Percentiles rank a stretch among this genome's conserved stretches.
Conservation (phyloP, 2,797 vertebrate species). For the Cossypha caffra region DNA sequence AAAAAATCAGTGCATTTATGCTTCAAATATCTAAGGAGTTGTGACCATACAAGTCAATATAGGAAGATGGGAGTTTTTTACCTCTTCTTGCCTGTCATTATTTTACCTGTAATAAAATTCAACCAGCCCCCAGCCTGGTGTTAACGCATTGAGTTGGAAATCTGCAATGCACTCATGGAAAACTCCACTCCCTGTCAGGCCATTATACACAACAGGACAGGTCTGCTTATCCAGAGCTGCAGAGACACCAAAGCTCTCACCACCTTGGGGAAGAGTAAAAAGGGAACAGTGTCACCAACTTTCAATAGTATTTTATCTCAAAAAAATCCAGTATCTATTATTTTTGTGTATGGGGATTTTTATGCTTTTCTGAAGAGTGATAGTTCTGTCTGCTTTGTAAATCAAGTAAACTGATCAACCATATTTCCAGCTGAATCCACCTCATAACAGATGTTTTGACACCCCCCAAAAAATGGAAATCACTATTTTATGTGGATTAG, state of each 20-base stretch:
- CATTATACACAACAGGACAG: slow-evolving; percentile 28
- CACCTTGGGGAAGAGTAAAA: not conserved
- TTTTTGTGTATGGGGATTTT: not conserved
- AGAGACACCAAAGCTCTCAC: slow-evolving; percentile 23
- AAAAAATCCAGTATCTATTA: not conserved
- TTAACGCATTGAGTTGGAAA: not conserved
- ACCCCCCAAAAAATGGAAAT: not conserved
- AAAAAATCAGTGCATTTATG: not conserved
- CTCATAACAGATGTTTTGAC: fast-evolving
- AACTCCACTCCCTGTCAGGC: slow-evolving; percentile 5
- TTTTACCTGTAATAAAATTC: slow-evolving; percentile 72
- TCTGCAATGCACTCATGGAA: slow-evolving; percentile 58
- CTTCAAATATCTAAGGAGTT: not conserved
- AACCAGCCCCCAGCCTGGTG: slow-evolving; percentile 56
- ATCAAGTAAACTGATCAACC: not conserved
- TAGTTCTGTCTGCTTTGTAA: not conserved
- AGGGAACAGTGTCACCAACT: not conserved
- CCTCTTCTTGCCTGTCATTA: not conserved
- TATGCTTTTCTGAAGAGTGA: not conserved
- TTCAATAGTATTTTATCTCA: not conserved
- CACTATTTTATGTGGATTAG: not conserved
- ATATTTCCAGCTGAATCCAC: not conserved
- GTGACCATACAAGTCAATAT: not conserved
- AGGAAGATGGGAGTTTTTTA: not conserved
- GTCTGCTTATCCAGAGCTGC: slow-evolving; percentile 23